These are phyloP conservation scores for Agelaius phoeniceus DNA, from an alignment of 2,113 vertebrate genomes.

Conservation along the genomic window DNA sequence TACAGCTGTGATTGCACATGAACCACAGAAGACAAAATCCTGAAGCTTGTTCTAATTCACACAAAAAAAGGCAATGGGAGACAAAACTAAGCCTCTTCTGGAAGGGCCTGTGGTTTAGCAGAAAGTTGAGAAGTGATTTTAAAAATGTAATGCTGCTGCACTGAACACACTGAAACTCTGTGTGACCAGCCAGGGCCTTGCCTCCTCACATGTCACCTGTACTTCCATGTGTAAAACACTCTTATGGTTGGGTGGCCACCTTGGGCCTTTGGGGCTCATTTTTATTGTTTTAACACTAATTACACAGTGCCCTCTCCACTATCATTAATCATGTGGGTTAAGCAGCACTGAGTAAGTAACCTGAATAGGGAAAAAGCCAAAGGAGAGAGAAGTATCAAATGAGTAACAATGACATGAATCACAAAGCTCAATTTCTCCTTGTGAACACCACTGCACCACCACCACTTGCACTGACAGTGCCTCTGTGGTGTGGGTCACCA, in stretches of 20 bases:
- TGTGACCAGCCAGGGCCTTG: background rate
- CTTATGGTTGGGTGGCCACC: background rate
- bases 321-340: background rate
- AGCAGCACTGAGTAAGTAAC: background rate
- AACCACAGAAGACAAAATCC: background rate
- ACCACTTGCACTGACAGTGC: background rate
- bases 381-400: background rate
- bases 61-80: background rate
- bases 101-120: background rate
- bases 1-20: background rate
- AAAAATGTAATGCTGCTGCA: background rate
- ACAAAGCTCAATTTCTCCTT: background rate
- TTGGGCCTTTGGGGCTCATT: background rate
- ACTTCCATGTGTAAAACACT: background rate
- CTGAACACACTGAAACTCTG: background rate
- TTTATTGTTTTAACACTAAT: background rate
- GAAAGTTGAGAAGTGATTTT: background rate
- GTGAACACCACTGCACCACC: background rate
- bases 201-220: background rate
- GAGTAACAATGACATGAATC: background rate
- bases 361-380: background rate
- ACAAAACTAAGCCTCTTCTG: background rate
- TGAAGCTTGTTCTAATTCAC: background rate
- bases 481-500: background rate
- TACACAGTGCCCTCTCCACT: background rate